A percentile compares a stretch with the other conserved stretches of the same genome.
Conservation (phyloP, 2,113 vertebrate species). For the Alectura lathami region DNA sequence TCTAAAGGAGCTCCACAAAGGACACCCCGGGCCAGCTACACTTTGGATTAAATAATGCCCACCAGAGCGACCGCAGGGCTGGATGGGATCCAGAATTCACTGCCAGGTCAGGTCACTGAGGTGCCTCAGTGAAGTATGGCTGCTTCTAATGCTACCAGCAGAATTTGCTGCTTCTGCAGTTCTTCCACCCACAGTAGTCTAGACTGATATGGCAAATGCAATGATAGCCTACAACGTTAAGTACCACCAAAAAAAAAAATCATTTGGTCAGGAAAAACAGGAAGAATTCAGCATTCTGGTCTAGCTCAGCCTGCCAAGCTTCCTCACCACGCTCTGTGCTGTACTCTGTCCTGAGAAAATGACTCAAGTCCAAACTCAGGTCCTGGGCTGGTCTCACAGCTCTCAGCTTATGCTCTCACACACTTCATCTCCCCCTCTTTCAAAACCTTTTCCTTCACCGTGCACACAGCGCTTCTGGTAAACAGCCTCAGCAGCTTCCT, state of each 20-base stretch:
- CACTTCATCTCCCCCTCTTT: too few species aligned
- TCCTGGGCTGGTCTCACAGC: rapidly evolving
- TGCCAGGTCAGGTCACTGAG: background rate
- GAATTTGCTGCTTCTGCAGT: background rate
- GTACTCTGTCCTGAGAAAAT: background rate
- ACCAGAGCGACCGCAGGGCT: rapidly evolving
- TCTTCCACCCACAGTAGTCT: background rate
- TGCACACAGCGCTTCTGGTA: background rate
- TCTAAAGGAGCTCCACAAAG: background rate
- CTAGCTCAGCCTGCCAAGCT: background rate
- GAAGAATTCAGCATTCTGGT: background rate
- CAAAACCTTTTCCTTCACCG: background rate
- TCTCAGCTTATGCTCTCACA: background rate
- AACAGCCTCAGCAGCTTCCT: background rate
- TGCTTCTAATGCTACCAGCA: rapidly evolving
- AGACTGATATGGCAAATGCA: background rate
- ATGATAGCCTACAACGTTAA: background rate
- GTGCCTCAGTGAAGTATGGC: background rate
- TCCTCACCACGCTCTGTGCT: background rate
- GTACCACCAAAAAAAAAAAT: background rate
- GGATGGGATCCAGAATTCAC: background rate
- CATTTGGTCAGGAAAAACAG: background rate
- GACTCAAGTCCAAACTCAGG: background rate
- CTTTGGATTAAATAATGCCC: background rate
- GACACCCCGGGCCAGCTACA: background rate